Percentiles rank a stretch among this genome's conserved stretches.
Conservation (phyloP, 1,140 invertebrate species). For the Aricia agestis region DNA sequence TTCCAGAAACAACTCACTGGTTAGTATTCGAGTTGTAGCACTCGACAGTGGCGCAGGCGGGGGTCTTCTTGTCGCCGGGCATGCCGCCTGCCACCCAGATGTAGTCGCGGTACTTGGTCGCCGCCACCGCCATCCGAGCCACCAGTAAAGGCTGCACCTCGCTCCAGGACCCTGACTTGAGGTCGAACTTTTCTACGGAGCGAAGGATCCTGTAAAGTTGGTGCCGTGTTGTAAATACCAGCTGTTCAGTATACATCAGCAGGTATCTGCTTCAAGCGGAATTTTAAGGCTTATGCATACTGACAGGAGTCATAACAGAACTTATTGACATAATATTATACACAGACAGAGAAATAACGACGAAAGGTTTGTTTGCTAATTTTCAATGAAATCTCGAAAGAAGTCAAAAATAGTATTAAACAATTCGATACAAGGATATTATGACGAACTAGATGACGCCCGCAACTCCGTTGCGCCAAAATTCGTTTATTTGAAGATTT, state of each 20-base stretch:
- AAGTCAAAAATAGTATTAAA: too few species aligned
- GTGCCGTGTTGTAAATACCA: background rate
- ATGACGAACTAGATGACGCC: too few species aligned
- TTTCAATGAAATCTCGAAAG: too few species aligned
- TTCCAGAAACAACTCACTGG: conserved; percentile 60
- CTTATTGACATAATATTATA: too few species aligned
- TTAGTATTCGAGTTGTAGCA: conserved; percentile 79
- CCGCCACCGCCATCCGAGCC: conserved; percentile 76
- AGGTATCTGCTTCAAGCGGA: background rate
- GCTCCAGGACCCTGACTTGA: conserved; percentile 73
- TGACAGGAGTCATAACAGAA: too few species aligned
- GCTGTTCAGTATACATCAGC: background rate
- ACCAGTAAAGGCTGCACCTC: conserved; percentile 75
- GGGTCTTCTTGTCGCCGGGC: conserved; percentile 75
- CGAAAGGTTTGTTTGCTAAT: too few species aligned
- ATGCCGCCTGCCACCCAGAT: conserved; percentile 83
- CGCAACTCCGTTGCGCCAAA: too few species aligned
- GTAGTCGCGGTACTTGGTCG: conserved; percentile 76
- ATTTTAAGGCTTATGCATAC: background rate
- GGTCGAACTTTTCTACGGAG: conserved; percentile 78
- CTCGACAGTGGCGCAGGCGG: conserved; percentile 76
- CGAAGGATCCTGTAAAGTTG: conserved; percentile 68
- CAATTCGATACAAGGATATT: too few species aligned
- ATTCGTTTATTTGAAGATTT: too few species aligned
- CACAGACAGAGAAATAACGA: too few species aligned